Evolutionary conservation across 2,113 vertebrate genomes (phyloP), one percentile per base, ranked within the genome.

Genomic region (Ailurus styani): DNA sequence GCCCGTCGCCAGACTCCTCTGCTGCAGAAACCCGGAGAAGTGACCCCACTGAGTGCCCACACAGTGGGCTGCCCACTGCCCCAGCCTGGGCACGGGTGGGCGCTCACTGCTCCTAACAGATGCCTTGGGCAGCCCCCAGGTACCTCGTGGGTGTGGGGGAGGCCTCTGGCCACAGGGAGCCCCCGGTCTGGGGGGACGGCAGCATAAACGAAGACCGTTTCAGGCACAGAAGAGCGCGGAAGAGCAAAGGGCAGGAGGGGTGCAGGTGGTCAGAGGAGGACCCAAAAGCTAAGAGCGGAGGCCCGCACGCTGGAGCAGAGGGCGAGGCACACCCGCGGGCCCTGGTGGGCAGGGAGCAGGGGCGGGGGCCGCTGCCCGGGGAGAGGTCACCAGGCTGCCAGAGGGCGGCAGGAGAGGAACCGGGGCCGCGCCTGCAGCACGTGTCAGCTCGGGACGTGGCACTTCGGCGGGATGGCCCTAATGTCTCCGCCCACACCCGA

Each of bases 401-500:
- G n/a, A n/a, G 14, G 47, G 1, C 1, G 23, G 98, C 98, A 98
- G 92, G 98, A 98, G 98, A 98, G 98, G 98, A 98, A 99, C 99
- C 98, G 98, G 98, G 98, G 98, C 98, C 98, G 97, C 97, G 99
- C 98, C 99, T 14, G 99, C 99, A 98, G 98, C 98, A 98, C 97
- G 99, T 98, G 82, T 99, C 99, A 98, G 98, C 98, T 98, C 98
- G 98, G 98, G 99, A 98, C 98, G 98, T 99, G 99, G 98, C 99
- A 99, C 99, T 99, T 99, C 99, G 99, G 98, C 98, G 96, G 98
- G 98, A 99, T 98, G 98, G n/a, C 98, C 98, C 98, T 98, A 98
- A 99, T 97, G n/a, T n/a, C n/a, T n/a, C n/a, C n/a, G n/a, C n/a
- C 99, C 99, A 99, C 98, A 99, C 98, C 98, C 97, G 97, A 99